Percentiles rank a stretch among this genome's conserved stretches.
Evolutionary conservation across 2,113 vertebrate species (phyloP).

Genomic region (Eclectus roratus): DNA sequence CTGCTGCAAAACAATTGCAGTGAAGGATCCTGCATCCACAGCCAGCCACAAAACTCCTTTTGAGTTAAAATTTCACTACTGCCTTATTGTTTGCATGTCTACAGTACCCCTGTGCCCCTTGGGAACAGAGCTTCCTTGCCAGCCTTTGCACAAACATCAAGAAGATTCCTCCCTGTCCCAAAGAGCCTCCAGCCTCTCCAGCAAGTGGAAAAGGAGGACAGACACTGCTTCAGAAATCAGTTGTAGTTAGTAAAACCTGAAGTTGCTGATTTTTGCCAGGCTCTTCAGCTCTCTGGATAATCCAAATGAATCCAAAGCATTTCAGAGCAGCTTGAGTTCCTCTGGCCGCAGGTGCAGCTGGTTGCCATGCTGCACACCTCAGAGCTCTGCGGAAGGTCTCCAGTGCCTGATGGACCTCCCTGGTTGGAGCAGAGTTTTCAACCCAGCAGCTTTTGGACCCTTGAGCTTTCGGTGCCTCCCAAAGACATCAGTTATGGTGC

Average conservation of each 20-base stretch:
- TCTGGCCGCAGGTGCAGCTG: accelerated
- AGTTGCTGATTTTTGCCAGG: neutral
- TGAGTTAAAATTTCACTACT: neutral
- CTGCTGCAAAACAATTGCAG: neutral
- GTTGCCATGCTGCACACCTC: neutral
- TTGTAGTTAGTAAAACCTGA: neutral
- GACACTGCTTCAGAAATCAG: neutral
- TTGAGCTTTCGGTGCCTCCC: neutral
- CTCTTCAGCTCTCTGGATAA: neutral
- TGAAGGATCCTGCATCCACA: neutral
- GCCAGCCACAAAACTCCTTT: neutral
- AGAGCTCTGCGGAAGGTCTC: neutral
- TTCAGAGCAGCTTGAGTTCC: neutral
- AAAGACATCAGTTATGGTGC: neutral
- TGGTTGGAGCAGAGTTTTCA: neutral
- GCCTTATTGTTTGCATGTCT: neutral
- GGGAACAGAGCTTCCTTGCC: neutral
- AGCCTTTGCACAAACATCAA: neutral
- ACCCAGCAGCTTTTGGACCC: neutral
- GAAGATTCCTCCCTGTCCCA: neutral
- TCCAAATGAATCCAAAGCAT: neutral
- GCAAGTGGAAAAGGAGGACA: neutral
- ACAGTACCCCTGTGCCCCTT: too few relatives aligned
- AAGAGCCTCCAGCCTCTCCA: neutral
- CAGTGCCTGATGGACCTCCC: neutral